Percentiles rank a stretch among this genome's conserved stretches.
Evolutionary conservation across 2,888 invertebrate genomes (phyloP).

Genomic region (Aleiodes alternator): DNA sequence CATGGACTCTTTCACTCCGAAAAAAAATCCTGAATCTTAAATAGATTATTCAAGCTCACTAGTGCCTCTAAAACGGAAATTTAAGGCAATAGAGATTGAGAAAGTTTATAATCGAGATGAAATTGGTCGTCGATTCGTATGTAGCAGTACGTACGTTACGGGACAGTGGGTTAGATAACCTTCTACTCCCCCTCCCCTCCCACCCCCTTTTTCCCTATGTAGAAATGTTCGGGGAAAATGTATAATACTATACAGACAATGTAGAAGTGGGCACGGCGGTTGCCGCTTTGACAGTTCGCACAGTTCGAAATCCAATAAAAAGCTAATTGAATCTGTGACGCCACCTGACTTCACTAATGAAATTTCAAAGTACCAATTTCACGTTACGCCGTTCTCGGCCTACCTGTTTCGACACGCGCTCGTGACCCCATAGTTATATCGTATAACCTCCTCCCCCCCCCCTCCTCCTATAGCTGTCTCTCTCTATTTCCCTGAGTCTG

Average conservation of each 20-base stretch:
- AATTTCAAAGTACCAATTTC: constrained; percentile 75
- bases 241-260: constrained; percentile 30
- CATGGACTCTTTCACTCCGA: no score
- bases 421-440: constrained; percentile 28
- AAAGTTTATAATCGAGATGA: constrained; percentile 45
- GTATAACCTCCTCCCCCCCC: neutral
- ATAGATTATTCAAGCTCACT: neutral
- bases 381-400: constrained; percentile 66
- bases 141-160: constrained; percentile 28
- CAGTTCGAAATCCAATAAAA: constrained; percentile 75
- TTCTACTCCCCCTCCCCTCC: neutral
- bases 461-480: no score
- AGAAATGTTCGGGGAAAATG: constrained; percentile 13
- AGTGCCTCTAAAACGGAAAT: constrained; percentile 8
- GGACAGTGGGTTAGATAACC: constrained; percentile 29
- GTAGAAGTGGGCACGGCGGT: constrained; percentile 60
- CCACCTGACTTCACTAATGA: constrained; percentile 75
- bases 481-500: neutral
- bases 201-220: no score
- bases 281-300: constrained; percentile 73
- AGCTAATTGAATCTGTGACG: constrained; percentile 75
- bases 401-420: constrained; percentile 59
- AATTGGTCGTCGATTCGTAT: constrained; percentile 37
- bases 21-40: no score
- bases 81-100: constrained; percentile 30